Evolutionary conservation across 1,140 invertebrate species (phyloP).

Genomic region (Musca domestica): DNA sequence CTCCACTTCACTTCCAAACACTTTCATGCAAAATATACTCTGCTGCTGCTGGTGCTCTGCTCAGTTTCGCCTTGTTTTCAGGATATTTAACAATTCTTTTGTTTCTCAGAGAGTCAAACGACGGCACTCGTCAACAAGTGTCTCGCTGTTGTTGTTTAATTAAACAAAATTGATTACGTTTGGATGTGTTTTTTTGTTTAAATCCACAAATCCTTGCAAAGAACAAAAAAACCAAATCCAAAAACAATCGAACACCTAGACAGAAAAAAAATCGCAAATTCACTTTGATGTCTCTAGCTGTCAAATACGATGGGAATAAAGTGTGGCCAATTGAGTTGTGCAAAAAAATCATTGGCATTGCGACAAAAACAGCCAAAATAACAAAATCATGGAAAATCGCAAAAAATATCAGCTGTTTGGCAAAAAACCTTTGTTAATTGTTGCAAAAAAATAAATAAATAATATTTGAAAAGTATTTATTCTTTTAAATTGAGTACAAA

Average conservation of each 20-base stretch:
- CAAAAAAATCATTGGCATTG: not conserved
- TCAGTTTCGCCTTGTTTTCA: not conserved
- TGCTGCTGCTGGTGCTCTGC: not conserved
- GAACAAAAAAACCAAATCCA: constrained; percentile 1
- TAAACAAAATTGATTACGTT: not conserved
- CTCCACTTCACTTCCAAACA: not conserved
- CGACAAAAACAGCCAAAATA: not conserved
- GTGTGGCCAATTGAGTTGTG: not conserved
- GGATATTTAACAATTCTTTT: not conserved
- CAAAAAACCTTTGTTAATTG: no score
- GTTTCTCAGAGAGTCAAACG: not conserved
- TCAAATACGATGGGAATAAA: not conserved
- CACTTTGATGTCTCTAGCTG: constrained; percentile 1
- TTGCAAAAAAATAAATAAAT: no score
- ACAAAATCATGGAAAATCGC: not conserved
- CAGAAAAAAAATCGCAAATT: constrained; percentile 17
- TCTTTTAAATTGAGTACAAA: no score
- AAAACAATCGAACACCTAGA: not conserved
- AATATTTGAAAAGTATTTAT: no score
- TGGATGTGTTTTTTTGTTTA: no score
- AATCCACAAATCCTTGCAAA: not conserved
- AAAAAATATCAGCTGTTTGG: no score
- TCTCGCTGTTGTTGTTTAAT: not conserved
- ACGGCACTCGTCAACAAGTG: constrained; percentile 13
- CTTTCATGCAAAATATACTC: not conserved